Evolutionary conservation across 1,140 invertebrate genomes (phyloP), one percentile per base, ranked within the genome.

Genomic region (Orussus abietinus): DNA sequence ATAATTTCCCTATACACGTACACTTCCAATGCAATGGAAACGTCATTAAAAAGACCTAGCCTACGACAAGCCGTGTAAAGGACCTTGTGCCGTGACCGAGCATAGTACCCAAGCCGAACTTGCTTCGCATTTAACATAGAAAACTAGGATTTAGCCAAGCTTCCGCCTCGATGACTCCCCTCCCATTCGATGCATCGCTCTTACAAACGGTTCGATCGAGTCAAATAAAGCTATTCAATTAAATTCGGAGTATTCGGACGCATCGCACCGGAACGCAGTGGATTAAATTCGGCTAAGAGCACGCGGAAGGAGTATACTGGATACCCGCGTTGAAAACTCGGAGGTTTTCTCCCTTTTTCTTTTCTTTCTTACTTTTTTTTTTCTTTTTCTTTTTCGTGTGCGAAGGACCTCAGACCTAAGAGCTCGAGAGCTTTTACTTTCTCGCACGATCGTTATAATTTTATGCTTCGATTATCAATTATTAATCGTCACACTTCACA

Each of bases 161-260:
- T 47, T 30, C 37, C 38, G 30, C 9, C 4, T 46, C n/a, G n/a
- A n/a, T n/a, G n/a, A n/a, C 32, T 15, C 36, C 2, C 30, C 28
- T 45, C 13, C 32, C 46, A 33, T 28, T 40, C 15, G 25, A 25
- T 32, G 33, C 30, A 33, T 42, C 17, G 30, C 36, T 47, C 45
- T 48, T 52, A 45, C 38, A 55, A 59, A 65, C 61, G 41, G 49
- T 38, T 38, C 26, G 2, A 18, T 41, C 21, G 7, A 12, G 29
- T 33, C 19, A 59, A 64, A 59, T 55, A 59, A 63, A 59, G 46
- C 49, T 62, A 61, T 49, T 11, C 46, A 56, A 53, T 63, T 62
- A 61, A 71, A 69, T 69, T 69, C 60, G 60, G 57, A 64, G 60
- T 69, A 61, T 62, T 64, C n/a, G 62, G 61, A 71, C 63, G 58